Conservation (phyloP, 1,140 invertebrate genomes). For the Geopemphigus sp. region DNA sequence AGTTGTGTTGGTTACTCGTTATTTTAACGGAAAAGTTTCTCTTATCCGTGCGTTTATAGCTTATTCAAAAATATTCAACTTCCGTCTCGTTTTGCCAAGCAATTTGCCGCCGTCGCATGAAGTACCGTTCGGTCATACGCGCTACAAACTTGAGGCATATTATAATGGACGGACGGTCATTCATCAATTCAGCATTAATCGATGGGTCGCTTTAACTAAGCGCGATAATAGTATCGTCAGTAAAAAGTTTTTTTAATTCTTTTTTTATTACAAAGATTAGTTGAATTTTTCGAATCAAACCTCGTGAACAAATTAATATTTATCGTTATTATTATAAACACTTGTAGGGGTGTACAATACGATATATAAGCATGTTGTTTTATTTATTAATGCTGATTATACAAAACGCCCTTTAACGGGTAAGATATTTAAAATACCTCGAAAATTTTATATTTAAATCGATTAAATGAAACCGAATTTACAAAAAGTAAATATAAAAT, state of each 20-base stretch:
- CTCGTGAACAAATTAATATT: too few species aligned
- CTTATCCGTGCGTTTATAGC: neutral
- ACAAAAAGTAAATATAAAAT: too few species aligned
- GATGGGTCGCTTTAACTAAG: slow-evolving; percentile 6
- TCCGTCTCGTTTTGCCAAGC: slow-evolving; percentile 6
- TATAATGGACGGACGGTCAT: neutral
- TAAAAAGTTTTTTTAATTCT: neutral
- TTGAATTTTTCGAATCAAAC: too few species aligned
- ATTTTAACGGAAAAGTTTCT: too few species aligned
- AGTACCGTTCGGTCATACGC: slow-evolving; percentile 39
- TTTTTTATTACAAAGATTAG: neutral
- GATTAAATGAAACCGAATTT: too few species aligned
- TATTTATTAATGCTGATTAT: too few species aligned
- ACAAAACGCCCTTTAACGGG: too few species aligned
- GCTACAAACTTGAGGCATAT: neutral
- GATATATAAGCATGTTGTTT: too few species aligned
- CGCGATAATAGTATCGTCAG: neutral
- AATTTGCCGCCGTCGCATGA: slow-evolving; percentile 38
- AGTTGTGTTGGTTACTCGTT: neutral
- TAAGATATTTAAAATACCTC: too few species aligned
- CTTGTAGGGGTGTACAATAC: too few species aligned
- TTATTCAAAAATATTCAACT: slow-evolving; percentile 8
- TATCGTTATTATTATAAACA: too few species aligned
- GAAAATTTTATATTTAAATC: too few species aligned
- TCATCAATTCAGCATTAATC: neutral